Evolutionary conservation across 2,113 vertebrate genomes (phyloP).

Genomic region (Hippotragus niger): DNA sequence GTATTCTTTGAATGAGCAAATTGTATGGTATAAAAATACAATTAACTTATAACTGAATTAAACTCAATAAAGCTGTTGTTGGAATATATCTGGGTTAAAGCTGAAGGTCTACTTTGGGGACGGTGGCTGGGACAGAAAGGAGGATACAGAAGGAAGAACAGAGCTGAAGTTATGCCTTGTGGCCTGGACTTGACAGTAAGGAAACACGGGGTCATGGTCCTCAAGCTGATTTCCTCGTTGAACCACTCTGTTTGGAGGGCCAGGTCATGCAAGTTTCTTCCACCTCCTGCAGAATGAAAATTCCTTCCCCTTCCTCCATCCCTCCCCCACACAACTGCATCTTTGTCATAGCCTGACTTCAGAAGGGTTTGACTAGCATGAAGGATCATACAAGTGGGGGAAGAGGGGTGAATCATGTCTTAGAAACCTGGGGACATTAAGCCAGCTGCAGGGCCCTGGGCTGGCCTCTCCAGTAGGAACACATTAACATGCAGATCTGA

Average conservation of each 20-base stretch:
- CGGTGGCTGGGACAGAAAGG: neutral
- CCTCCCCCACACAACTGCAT: neutral
- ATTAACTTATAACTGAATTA: neutral
- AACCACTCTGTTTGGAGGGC: neutral
- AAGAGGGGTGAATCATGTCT: neutral
- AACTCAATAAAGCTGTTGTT: neutral
- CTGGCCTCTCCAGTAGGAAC: neutral
- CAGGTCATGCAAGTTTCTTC: neutral
- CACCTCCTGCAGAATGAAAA: neutral
- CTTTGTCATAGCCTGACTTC: neutral
- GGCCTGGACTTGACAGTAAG: neutral
- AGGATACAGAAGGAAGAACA: neutral
- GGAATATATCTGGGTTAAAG: neutral
- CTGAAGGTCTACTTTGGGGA: neutral
- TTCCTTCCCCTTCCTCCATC: neutral
- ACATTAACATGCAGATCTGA: constrained; percentile 20
- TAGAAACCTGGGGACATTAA: neutral
- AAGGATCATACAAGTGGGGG: neutral
- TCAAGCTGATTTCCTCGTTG: neutral
- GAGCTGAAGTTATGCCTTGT: neutral
- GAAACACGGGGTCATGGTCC: neutral
- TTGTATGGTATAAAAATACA: neutral
- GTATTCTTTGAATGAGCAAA: neutral
- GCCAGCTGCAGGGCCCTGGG: neutral
- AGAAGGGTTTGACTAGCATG: neutral